Evolutionary conservation across 2,888 invertebrate genomes (phyloP).

Genomic region (Octonoba sinensis): DNA sequence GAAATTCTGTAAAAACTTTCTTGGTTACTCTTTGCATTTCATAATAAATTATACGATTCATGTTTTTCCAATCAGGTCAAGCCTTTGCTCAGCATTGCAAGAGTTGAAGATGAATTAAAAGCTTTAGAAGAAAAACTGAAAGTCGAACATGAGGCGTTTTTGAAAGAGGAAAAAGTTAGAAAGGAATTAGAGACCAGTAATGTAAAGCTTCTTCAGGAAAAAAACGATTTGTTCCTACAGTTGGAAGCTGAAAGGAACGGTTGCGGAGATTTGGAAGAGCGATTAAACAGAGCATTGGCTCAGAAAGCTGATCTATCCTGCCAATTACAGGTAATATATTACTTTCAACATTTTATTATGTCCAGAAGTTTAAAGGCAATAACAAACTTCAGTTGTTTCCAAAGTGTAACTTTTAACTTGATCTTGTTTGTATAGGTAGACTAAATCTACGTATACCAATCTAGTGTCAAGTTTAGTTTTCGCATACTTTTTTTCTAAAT

Average conservation of each 20-base stretch:
- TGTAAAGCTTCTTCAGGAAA: constrained; percentile 92
- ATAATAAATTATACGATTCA: no score
- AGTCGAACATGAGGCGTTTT: constrained; percentile 93
- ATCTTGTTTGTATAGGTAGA: no score
- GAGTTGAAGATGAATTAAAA: constrained; percentile 99
- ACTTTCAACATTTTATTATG: not conserved
- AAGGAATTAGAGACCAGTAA: constrained; percentile 96
- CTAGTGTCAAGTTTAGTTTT: no score
- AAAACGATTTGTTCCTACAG: constrained; percentile 87
- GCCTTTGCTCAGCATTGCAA: constrained; percentile 98
- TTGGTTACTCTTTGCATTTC: no score
- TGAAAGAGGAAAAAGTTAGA: constrained; percentile 94
- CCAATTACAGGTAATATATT: constrained; percentile 85
- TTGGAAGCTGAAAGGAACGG: constrained; percentile 96
- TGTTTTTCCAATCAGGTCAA: constrained; percentile 77
- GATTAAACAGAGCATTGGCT: constrained; percentile 90
- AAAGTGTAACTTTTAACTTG: no score
- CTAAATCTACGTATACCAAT: no score
- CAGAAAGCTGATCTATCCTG: constrained; percentile 97
- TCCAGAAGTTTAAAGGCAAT: not conserved
- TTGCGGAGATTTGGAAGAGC: constrained; percentile 92
- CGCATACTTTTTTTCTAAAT: no score
- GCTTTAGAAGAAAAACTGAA: constrained; percentile 97
- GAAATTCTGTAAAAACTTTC: no score
- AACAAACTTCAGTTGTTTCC: no score